These are phyloP conservation scores for Malurus splendens DNA, from an alignment of 2,797 vertebrate genomes.

Conservation along the genomic window DNA sequence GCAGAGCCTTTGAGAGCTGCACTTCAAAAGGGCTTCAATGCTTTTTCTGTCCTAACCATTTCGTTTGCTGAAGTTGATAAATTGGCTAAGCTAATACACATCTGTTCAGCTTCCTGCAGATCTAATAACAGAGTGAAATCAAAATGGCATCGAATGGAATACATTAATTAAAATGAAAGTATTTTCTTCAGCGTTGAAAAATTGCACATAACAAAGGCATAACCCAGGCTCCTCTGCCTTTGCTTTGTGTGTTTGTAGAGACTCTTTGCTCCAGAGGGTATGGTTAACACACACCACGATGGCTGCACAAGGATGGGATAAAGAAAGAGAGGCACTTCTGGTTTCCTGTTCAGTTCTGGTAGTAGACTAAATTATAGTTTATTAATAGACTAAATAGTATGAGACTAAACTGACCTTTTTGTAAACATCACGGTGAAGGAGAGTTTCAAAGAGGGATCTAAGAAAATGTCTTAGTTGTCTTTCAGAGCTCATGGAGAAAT, in stretches of 20 bases:
- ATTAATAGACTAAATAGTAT: not conserved
- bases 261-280: not conserved
- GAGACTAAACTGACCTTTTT: not conserved
- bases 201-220: not conserved
- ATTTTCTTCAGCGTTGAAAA: not conserved
- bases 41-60: not conserved
- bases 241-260: not conserved
- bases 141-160: not conserved
- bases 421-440: not conserved
- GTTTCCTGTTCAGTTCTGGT: not conserved
- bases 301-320: not conserved
- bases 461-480: not conserved
- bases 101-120: not conserved
- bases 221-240: not conserved
- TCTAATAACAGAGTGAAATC: slow-evolving; percentile 15
- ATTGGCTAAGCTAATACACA: not conserved
- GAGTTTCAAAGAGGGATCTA: not conserved
- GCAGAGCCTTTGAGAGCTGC: not conserved
- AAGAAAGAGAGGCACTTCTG: not conserved
- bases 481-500: not conserved
- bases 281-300: not conserved
- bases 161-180: slow-evolving; percentile 16
- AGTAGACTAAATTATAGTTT: not conserved
- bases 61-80: not conserved
- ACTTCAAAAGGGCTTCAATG: not conserved